Base-by-base conservation (phyloP, 37 sponge, comb jelly and placozoan species). In the Spongilla lacustris region DNA sequence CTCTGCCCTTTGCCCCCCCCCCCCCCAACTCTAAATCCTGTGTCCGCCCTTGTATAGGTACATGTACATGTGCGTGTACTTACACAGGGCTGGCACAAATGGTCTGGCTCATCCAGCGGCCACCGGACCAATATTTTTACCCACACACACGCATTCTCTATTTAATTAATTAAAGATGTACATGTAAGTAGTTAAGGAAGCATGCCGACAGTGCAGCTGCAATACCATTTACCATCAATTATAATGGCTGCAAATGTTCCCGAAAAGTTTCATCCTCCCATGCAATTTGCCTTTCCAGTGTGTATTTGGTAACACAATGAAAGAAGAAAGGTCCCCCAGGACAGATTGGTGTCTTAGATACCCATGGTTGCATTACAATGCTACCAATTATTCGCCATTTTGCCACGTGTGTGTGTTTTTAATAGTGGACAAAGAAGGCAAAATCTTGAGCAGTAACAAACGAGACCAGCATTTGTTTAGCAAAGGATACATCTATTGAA, bases 401-500 rank as follows among this genome's bases (percentile, higher is more conserved):
- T 87, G 92, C 66, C 68, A 87, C 68, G 41, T 84, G 22, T 92
- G 92, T 71, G 41, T 84, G 22, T 92, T 88, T 71, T 84, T 80
- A 81, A 49, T 34, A 4, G 79, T 76, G 69, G 81, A 87, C 30
- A 29, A 41, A 36, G 77, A 91, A 50, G 67, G 67, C 32, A 91
- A 86, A 33, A 83, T 91, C 28, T 79, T 87, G 76, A 41, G 41
- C 23, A 93, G 89, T 71, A 82, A 70, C 6, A 90, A 87, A 71
- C 30, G 91, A 32, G 94, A 90, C 24, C 82, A 85, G 75, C 78
- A 94, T 24, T 96, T 93, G 34, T 84, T 89, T 36, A 81, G 46
- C 70, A 92, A 74, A 78, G 93, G 96, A 28, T 93, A 88, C 49
- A 73, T 84, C 3, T 79, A 89, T 68, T 93, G 93, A 93, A 93